Conservation (phyloP, 2,888 invertebrate species). For the Macaria liturata region DNA sequence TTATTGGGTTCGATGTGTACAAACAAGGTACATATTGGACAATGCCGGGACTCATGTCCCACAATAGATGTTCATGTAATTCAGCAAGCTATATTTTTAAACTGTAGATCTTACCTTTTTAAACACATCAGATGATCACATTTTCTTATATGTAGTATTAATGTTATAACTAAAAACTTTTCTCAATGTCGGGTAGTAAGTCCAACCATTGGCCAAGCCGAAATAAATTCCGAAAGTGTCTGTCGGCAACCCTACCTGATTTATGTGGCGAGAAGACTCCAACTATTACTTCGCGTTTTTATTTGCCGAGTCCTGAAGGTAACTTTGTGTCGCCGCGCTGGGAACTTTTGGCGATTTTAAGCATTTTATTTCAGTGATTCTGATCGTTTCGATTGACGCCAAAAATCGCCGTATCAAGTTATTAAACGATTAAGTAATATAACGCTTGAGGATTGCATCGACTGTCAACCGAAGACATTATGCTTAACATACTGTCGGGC, state of each 20-base stretch:
- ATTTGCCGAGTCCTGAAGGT: conserved; percentile 58
- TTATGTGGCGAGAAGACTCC: conserved; percentile 70
- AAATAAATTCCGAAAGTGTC: conserved; percentile 77
- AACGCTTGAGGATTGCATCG: conserved; percentile 19
- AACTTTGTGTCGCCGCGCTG: conserved; percentile 61
- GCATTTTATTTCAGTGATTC: conserved; percentile 29
- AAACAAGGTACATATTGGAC: too few relatives aligned
- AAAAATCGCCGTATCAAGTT: conserved; percentile 22
- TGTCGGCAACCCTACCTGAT: conserved; percentile 62
- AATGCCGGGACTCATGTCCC: too few relatives aligned
- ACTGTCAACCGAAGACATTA: conserved; percentile 12
- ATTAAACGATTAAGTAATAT: conserved; percentile 22
- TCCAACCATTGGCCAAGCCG: conserved; percentile 38
- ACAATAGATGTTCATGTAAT: too few relatives aligned
- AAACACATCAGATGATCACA: too few relatives aligned
- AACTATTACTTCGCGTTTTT: conserved; percentile 74
- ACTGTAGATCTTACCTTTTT: too few relatives aligned
- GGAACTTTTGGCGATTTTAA: conserved; percentile 48
- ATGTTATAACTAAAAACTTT: too few relatives aligned
- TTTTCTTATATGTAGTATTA: too few relatives aligned
- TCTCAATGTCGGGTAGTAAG: too few relatives aligned
- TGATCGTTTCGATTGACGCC: conserved; percentile 28
- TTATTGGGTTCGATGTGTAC: too few relatives aligned
- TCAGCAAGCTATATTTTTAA: too few relatives aligned
- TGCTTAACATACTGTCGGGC: conserved; percentile 4